Base-by-base conservation (phyloP, 2,888 invertebrate genomes). In the Xanthia icteritia region DNA sequence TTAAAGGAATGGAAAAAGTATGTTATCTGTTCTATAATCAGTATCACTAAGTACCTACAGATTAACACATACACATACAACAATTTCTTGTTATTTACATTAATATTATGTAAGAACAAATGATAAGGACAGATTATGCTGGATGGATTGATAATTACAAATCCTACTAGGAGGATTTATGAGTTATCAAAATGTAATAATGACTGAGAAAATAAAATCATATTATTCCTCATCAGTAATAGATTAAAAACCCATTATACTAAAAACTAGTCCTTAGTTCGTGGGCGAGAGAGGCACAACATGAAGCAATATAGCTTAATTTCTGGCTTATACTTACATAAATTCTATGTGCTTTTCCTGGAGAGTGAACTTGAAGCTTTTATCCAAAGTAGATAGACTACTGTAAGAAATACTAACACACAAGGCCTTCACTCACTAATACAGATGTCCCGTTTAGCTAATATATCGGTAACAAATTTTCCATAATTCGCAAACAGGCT, bases 401-500 rank as follows among this genome's bases (percentile, higher is more conserved):
- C 9, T 11, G 11, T 65, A n/a, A 42, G 39, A 65, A 65, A 42
- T 65, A 65, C 9, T 11, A 0, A n/a, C 9, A n/a, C n/a, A 17
- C 23, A 36, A 11, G n/a, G 20, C 9, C 15, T 23, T 31, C 48
- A 9, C 23, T 23, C 23, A 23, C 23, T 4, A 2, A 9, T 51
- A 23, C 13, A 51, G n/a, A 27, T 54, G 2, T 17, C 17, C 17
- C 8, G 4, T 5, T 39, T n/a, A 48, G 13, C n/a, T 13, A 17
- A 36, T 20, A 23, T 6, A 48, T 51, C 17, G 20, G 20, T 51
- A 45, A 27, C 11, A 36, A 4, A 61, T 13, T 8, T 77, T 27
- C 31, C 23, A 17, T 8, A 20, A 36, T 69, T 42, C 23, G 15
- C 42, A 11, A 54, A 83, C 90, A 96, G 96, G 86, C 89, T 96